These are phyloP conservation scores for Cephus sareptanus DNA, from an alignment of 2,888 invertebrate species.

Conservation along the genomic window DNA sequence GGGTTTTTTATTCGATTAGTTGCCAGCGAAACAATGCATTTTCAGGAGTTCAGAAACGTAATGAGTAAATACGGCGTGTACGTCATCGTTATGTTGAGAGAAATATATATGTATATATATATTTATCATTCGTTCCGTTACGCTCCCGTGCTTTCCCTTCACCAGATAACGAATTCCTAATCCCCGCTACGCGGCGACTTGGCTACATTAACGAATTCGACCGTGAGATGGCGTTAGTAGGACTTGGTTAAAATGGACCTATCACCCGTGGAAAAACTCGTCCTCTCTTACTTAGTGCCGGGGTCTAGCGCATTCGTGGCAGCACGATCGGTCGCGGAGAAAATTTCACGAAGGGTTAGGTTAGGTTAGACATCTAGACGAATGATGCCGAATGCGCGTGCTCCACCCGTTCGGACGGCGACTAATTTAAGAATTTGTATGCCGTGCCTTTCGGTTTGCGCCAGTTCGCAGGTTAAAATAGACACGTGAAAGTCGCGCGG, in stretches of 20 bases:
- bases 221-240: not conserved
- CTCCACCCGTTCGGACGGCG: slow-evolving; percentile 26
- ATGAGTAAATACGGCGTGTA: not conserved
- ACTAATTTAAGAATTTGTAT: slow-evolving; percentile 63
- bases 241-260: not conserved
- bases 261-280: not conserved
- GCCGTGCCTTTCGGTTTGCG: slow-evolving; percentile 56
- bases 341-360: slow-evolving; percentile 2
- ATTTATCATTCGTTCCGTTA: not conserved
- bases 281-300: not conserved
- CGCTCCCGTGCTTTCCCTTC: not conserved
- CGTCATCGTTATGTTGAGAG: not conserved
- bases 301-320: not conserved
- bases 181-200: not conserved
- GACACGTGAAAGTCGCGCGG: slow-evolving; percentile 59
- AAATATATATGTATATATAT: too few species aligned
- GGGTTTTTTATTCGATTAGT: not conserved
- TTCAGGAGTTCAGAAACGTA: not conserved
- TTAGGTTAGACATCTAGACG: slow-evolving; percentile 6
- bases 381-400: slow-evolving; percentile 19
- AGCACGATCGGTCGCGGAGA: not conserved
- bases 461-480: slow-evolving; percentile 63
- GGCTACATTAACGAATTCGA: not conserved
- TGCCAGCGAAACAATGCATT: not conserved
- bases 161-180: not conserved